These are phyloP conservation scores for Cataglyphis livida DNA, from an alignment of 2,888 invertebrate species.

Conservation along the genomic window DNA sequence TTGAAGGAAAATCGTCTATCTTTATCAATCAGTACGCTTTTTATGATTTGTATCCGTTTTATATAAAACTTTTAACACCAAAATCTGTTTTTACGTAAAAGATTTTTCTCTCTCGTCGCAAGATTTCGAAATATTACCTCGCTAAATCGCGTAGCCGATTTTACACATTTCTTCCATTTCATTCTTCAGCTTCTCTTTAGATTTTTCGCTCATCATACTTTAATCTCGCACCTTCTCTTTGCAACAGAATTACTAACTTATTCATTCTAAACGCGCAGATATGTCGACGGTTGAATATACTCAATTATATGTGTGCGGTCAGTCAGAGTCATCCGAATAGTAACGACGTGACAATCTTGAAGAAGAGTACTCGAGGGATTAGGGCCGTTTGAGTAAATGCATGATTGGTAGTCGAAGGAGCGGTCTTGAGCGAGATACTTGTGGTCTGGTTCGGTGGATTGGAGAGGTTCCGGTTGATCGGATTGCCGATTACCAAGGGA, in stretches of 20 bases:
- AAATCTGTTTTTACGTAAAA: constrained; percentile 1
- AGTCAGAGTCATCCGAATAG: constrained; percentile 33
- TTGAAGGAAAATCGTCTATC: not conserved
- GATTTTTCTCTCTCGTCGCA: not conserved
- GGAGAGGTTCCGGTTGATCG: constrained; percentile 82
- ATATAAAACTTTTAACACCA: not conserved
- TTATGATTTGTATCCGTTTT: not conserved
- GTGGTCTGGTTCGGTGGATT: constrained; percentile 79
- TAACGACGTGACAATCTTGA: constrained; percentile 67
- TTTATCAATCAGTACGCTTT: not conserved
- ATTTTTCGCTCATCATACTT: not conserved
- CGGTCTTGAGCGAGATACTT: constrained; percentile 79
- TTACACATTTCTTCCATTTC: not conserved
- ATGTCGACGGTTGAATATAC: not conserved
- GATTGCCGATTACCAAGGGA: constrained; percentile 78
- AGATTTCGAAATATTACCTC: not conserved
- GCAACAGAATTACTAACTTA: not conserved
- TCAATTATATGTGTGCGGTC: constrained; percentile 29
- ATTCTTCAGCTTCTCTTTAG: not conserved
- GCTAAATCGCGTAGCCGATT: not conserved
- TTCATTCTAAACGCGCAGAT: not conserved
- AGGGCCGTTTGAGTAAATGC: constrained; percentile 81
- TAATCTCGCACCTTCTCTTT: not conserved
- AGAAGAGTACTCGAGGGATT: constrained; percentile 83
- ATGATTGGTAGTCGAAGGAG: constrained; percentile 83